Conservation (phyloP, 1,140 invertebrate species). For the Macrobrachium nipponense region DNA sequence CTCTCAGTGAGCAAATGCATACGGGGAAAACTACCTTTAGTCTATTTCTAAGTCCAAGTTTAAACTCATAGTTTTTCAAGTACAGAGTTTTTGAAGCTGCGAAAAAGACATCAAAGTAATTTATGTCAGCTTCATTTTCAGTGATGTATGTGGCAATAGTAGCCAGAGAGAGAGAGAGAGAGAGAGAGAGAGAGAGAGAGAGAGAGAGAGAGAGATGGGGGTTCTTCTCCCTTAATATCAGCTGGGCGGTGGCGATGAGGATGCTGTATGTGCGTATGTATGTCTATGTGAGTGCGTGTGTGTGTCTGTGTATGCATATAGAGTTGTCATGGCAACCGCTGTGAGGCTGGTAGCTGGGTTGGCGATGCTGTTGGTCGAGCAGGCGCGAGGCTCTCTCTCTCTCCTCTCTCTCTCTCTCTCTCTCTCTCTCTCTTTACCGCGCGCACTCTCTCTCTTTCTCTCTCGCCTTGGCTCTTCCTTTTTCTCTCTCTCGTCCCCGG, state of each 20-base stretch:
- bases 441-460: no score
- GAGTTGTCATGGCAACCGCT: conserved; percentile 30
- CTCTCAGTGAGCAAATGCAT: no score
- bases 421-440: no score
- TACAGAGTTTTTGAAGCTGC: background rate
- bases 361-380: conserved; percentile 16
- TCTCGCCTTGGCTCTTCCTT: no score
- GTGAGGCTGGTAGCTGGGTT: conserved; percentile 27
- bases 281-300: conserved; percentile 27
- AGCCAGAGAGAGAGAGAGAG: background rate
- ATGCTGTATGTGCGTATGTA: conserved; percentile 20
- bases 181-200: background rate
- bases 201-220: background rate
- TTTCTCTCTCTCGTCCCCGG: no score
- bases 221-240: conserved; percentile 5
- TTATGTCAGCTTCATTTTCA: no score
- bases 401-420: background rate
- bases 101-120: no score
- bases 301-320: conserved; percentile 11
- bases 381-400: conserved; percentile 15
- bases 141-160: no score
- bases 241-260: conserved; percentile 1
- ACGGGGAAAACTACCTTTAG: no score
- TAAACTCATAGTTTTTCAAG: no score
- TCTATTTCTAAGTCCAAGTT: no score